Base-by-base conservation (phyloP, 2,888 invertebrate genomes). In the Zootermopsis nevadensis region DNA sequence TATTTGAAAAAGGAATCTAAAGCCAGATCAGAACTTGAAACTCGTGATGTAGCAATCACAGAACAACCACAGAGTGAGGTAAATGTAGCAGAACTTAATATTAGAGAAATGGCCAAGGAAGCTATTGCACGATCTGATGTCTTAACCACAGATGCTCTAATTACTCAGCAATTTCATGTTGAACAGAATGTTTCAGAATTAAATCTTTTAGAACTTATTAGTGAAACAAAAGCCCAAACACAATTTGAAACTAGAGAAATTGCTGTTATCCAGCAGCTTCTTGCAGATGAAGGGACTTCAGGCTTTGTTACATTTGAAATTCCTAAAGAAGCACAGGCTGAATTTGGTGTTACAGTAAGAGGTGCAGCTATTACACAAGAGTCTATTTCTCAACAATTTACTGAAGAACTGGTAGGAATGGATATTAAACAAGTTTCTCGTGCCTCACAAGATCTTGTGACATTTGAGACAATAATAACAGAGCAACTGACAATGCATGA, bases 401-500 rank as follows among this genome's bases (percentile, higher is more conserved):
- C 76, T 38, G 81, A 83, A 76, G 66, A 83, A 76, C 42, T 81
- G 27, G n/a, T 12, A 30, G 22, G 27, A 80, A 30, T 1, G 69
- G 30, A 55, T 77, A 7, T 35, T 1, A 35, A 48, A 12, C 55
- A 27, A 31, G n/a, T 69, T 24, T 74, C 55, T 35, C 33, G 30
- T 76, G 81, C 81, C 19, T 53, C 33, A 42, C 31, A 60, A 83
- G 69, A 53, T 30, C 60, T 80, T 77, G 82, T 60, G 19, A 74
- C 60, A 1, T 48, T 22, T 79, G 66, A 66, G 15, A 83, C 79
- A 48, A 67, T 84, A 53, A 31, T 85, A 4, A 82, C 82, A 31
- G 80, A 84, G 42, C 82, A 85, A 76, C 81, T 48, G 35, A 27
- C 82, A 42, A 60, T 42, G 8, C 79, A 85, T 24, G 83, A 85